Evolutionary conservation across 2,888 invertebrate genomes (phyloP).

Genomic region (Linnaemya tessellans): DNA sequence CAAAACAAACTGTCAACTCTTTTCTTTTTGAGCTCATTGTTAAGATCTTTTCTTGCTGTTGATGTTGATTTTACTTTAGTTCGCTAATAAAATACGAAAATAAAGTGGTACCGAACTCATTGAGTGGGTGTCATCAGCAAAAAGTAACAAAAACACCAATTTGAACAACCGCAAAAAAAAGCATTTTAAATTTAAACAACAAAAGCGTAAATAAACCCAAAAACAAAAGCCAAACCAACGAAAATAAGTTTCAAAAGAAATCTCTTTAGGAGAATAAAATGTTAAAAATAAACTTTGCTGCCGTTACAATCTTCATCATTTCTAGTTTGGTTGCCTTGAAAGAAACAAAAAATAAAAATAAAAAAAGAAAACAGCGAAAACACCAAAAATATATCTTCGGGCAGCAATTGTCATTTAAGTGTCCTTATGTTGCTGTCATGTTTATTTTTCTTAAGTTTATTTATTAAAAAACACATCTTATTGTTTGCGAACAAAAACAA

Average conservation of each 20-base stretch:
- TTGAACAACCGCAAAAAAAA: slow-evolving; percentile 39
- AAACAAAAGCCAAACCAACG: not conserved
- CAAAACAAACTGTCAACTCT: not conserved
- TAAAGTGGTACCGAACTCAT: slow-evolving; percentile 39
- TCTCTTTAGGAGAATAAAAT: slow-evolving; percentile 46
- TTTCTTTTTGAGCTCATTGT: not conserved
- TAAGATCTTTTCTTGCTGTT: not conserved
- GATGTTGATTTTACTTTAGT: not conserved
- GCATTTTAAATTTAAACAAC: slow-evolving; percentile 40
- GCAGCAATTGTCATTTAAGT: slow-evolving; percentile 74
- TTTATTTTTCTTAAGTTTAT: slow-evolving; percentile 67
- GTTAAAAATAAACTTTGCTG: slow-evolving; percentile 57
- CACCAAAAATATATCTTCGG: slow-evolving; percentile 49
- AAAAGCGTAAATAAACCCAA: slow-evolving; percentile 18
- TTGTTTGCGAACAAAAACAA: slow-evolving; percentile 38
- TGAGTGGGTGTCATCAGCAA: slow-evolving; percentile 50
- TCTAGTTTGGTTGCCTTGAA: slow-evolving; percentile 12
- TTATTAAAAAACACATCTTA: slow-evolving; percentile 36
- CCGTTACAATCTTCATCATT: slow-evolving; percentile 25
- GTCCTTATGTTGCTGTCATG: slow-evolving; percentile 71
- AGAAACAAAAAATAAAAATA: too few relatives aligned
- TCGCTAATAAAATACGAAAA: slow-evolving; percentile 32
- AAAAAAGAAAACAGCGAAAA: slow-evolving; percentile 7
- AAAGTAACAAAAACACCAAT: slow-evolving; percentile 33
- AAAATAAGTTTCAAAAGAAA: slow-evolving; percentile 39